Conservation (phyloP, 2,113 vertebrate species). For the Turdus rufiventris region DNA sequence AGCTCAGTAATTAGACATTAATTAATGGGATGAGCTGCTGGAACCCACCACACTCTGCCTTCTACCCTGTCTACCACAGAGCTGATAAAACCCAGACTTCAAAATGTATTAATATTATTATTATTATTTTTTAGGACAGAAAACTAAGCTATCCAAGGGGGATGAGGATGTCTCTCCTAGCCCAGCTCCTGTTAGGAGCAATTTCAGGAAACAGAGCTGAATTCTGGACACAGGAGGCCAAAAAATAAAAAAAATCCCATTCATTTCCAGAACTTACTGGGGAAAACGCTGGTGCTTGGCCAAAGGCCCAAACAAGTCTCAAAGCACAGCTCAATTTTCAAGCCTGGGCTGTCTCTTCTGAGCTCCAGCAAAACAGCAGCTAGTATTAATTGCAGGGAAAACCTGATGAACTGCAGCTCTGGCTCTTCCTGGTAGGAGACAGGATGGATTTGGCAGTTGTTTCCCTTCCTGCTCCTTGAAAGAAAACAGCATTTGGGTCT, state of each 20-base stretch:
- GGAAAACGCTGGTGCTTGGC: not conserved
- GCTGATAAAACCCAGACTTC: not conserved
- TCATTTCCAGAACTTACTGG: not conserved
- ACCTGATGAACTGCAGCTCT: not conserved
- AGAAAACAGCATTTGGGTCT: not conserved
- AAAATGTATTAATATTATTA: too few species aligned
- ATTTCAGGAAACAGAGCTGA: not conserved
- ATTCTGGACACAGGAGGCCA: not conserved
- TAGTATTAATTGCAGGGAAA: not conserved
- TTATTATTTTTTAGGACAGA: not conserved
- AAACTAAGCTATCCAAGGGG: not conserved
- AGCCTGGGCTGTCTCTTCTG: not conserved
- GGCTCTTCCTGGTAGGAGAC: not conserved
- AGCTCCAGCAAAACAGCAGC: not conserved
- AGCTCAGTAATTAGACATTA: not conserved
- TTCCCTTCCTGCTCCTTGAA: not conserved
- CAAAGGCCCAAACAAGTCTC: not conserved
- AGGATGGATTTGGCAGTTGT: not conserved
- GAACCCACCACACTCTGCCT: not conserved
- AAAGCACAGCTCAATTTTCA: not conserved
- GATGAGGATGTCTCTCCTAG: not conserved
- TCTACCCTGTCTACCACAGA: not conserved
- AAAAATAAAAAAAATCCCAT: not conserved
- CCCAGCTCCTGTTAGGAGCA: not conserved
- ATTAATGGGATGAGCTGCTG: not conserved